phyloP scores from a whole-genome alignment of 2,797 vertebrate species.

The Lithobates pipiens region DNA sequence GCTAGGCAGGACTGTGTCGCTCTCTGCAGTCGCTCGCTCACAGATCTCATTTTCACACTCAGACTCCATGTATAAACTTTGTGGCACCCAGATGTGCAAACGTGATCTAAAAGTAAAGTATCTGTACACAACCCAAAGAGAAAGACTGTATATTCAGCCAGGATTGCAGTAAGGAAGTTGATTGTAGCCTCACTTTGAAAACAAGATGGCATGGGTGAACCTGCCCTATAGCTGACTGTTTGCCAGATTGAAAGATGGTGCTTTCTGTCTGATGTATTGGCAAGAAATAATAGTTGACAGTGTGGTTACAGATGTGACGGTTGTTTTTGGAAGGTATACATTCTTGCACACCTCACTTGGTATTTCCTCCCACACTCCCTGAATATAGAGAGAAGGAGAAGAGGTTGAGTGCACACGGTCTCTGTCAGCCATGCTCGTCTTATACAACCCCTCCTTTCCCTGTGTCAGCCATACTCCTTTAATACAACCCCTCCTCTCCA shows the following conservation, averaged over 20 bases:
- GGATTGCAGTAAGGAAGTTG: not conserved
- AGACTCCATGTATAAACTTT: not conserved
- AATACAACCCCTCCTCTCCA: too few species aligned
- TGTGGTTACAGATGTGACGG: too few species aligned
- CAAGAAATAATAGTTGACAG: not conserved
- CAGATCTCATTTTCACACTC: not conserved
- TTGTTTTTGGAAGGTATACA: too few species aligned
- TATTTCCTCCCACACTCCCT: too few species aligned
- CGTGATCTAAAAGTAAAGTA: not conserved
- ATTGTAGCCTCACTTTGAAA: conserved; percentile 48
- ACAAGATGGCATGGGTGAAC: conserved; percentile 62
- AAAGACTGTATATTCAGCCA: not conserved
- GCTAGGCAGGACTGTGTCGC: not conserved
- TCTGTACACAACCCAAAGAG: not conserved
- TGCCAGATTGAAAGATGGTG: conserved; percentile 56
- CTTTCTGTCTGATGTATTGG: not conserved
- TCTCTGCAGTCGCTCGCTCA: not conserved
- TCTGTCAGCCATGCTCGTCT: too few species aligned
- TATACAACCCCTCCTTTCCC: too few species aligned
- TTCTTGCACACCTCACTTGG: too few species aligned
- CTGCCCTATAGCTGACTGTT: conserved; percentile 37
- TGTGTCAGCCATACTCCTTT: too few species aligned
- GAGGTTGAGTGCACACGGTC: too few species aligned
- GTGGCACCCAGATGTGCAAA: not conserved
- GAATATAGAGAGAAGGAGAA: too few species aligned